Percentiles rank a stretch among this genome's conserved stretches.
Evolutionary conservation across 1,140 invertebrate genomes (phyloP).

Genomic region (Camponotus floridanus): DNA sequence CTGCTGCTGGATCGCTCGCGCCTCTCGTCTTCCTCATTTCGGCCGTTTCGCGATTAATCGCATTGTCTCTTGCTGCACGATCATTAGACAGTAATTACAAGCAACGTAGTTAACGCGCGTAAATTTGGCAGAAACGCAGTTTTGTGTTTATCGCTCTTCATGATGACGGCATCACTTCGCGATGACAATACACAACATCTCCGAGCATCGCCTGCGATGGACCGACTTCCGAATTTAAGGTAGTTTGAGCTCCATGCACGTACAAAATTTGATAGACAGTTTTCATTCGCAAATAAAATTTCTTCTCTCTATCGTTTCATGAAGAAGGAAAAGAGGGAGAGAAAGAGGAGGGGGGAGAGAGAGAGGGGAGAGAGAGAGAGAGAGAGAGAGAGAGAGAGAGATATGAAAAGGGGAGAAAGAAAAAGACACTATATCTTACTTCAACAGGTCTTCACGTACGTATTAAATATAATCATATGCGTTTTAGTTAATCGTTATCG

Average conservation of each 20-base stretch:
- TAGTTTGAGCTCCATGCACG: neutral
- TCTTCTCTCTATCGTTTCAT: too few relatives aligned
- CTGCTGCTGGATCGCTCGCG: constrained; percentile 31
- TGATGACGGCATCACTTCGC: neutral
- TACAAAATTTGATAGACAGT: neutral
- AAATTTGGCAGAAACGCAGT: constrained; percentile 48
- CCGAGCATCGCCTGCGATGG: neutral
- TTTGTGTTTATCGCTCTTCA: constrained; percentile 49
- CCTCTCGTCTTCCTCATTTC: constrained; percentile 50
- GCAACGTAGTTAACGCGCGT: constrained; percentile 60
- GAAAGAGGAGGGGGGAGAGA: too few relatives aligned
- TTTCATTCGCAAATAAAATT: neutral
- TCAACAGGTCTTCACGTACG: too few relatives aligned
- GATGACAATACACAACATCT: neutral
- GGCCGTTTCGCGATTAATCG: constrained; percentile 57
- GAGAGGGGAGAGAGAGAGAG: too few relatives aligned
- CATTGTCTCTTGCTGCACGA: constrained; percentile 60
- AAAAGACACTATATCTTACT: too few relatives aligned
- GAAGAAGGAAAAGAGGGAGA: too few relatives aligned
- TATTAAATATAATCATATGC: too few relatives aligned
- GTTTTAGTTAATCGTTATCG: too few relatives aligned
- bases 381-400: too few relatives aligned
- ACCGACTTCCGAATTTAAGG: neutral
- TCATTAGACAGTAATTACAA: constrained; percentile 64
- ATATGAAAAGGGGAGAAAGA: too few relatives aligned